Percentiles rank a stretch among this genome's conserved stretches.
Conservation (phyloP, 2,113 vertebrate species). For the Chroicocephalus ridibundus region DNA sequence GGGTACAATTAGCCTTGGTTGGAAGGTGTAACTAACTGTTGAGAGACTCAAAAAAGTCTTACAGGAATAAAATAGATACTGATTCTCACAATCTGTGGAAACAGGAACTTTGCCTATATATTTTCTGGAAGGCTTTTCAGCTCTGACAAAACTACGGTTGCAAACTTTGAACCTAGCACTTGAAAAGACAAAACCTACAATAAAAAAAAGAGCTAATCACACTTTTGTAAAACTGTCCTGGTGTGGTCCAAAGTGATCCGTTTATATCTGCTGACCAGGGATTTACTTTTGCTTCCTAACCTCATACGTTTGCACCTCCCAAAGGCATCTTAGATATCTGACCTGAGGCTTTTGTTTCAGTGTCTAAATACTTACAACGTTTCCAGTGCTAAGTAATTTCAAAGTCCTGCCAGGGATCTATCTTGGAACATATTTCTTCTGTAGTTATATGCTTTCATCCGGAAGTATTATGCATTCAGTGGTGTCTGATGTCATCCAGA, state of each 20-base stretch:
- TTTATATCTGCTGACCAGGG: slow-evolving; percentile 39
- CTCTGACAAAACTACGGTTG: background rate
- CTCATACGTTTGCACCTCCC: slow-evolving; percentile 36
- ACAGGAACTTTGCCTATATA: background rate
- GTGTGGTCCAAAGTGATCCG: background rate
- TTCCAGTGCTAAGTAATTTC: slow-evolving; percentile 48
- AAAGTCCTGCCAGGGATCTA: slow-evolving; percentile 55
- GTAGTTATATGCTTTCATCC: slow-evolving; percentile 45
- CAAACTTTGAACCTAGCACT: background rate
- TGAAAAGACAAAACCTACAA: background rate
- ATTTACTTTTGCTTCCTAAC: slow-evolving; percentile 59
- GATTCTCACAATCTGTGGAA: background rate
- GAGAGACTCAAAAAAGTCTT: background rate
- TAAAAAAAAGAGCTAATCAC: background rate
- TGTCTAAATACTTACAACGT: slow-evolving; percentile 23
- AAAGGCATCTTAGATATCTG: slow-evolving; percentile 51
- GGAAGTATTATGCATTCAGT: slow-evolving; percentile 51
- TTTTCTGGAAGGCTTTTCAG: background rate
- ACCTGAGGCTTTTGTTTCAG: slow-evolving; percentile 60
- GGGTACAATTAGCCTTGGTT: background rate
- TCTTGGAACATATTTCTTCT: slow-evolving; percentile 59
- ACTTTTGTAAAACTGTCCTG: background rate
- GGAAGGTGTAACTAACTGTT: background rate
- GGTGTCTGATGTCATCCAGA: slow-evolving; percentile 37
- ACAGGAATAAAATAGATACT: background rate